Conservation (phyloP, 1,140 invertebrate genomes). For the Trichonephila inaurata region DNA sequence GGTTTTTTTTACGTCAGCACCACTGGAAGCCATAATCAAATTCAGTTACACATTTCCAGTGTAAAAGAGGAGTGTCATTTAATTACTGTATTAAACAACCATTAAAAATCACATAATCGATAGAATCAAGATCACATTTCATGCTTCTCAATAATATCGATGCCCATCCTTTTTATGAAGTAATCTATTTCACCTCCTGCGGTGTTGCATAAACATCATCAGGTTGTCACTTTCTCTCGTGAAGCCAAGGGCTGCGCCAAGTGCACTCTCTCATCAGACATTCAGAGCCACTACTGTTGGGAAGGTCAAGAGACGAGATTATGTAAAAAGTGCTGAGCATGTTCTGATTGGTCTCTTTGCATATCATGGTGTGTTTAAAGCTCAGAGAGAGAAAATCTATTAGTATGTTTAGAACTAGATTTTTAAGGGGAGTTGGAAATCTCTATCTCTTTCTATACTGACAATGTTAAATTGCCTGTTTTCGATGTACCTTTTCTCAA, state of each 20-base stretch:
- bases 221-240: neutral
- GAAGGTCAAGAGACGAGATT: conserved; percentile 10
- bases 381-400: neutral
- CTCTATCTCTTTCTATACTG: no score
- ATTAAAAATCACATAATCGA: neutral
- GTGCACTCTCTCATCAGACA: neutral
- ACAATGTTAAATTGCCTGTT: no score
- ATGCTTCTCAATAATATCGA: neutral
- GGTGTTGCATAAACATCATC: neutral
- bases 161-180: neutral
- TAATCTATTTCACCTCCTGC: neutral
- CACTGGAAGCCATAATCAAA: neutral
- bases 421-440: no score
- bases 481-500: no score
- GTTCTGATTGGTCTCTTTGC: neutral
- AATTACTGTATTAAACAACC: neutral
- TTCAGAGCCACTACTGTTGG: neutral
- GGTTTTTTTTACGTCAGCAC: no score
- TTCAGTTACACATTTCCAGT: neutral
- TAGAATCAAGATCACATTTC: neutral
- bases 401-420: neutral
- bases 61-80: neutral
- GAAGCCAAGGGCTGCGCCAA: neutral
- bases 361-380: neutral
- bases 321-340: neutral